Evolutionary conservation across 2,113 vertebrate species (phyloP).

Genomic region (Brachyhypopomus occidentalis): DNA sequence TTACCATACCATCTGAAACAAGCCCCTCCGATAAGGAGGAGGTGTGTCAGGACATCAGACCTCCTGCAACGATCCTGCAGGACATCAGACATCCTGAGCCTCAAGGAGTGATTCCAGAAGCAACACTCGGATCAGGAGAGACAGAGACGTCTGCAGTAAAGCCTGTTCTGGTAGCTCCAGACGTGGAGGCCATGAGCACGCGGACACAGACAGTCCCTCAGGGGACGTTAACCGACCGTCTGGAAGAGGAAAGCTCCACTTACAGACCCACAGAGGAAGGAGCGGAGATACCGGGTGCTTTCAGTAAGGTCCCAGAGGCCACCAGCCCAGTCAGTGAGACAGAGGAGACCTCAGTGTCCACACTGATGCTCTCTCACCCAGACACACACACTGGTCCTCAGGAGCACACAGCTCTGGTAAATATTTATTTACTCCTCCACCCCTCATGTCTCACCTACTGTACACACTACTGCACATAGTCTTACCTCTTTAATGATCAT

Average conservation of each 20-base stretch:
- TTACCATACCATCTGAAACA: background rate
- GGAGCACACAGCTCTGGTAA: slow-evolving; percentile 49
- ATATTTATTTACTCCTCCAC: background rate
- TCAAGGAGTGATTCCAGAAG: background rate
- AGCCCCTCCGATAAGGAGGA: background rate
- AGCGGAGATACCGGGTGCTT: background rate
- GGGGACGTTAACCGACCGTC: background rate
- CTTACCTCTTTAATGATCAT: no score
- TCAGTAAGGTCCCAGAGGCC: slow-evolving; percentile 13
- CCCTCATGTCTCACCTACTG: background rate
- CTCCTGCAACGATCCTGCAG: background rate
- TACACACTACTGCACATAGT: no score
- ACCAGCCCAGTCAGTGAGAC: background rate
- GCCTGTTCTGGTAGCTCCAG: background rate
- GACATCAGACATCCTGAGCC: no score
- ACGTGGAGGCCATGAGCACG: background rate
- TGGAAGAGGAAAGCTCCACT: slow-evolving; percentile 8
- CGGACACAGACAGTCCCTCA: background rate
- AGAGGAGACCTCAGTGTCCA: background rate
- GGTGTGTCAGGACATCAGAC: background rate
- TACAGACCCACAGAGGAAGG: background rate
- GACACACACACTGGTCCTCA: background rate
- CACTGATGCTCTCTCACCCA: background rate
- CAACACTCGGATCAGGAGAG: background rate
- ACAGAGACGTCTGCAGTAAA: background rate